Conservation (phyloP, 2,797 vertebrate species). For the Coreius guichenoti region DNA sequence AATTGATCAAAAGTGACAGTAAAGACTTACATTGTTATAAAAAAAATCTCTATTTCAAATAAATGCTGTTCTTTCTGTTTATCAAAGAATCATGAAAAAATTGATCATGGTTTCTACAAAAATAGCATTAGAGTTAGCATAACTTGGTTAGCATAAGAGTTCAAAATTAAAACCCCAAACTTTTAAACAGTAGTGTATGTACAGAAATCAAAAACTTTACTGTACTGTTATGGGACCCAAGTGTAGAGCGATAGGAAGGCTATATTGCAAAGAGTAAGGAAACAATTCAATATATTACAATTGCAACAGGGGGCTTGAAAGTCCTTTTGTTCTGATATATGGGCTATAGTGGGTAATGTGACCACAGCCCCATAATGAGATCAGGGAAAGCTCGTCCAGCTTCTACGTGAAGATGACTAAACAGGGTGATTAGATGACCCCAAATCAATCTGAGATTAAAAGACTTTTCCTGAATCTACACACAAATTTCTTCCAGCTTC, state of each 20-base stretch:
- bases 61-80: not conserved
- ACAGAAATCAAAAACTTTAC: not conserved
- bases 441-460: conserved; percentile 11
- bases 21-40: not conserved
- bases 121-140: too few relatives aligned
- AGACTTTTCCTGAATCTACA: not conserved
- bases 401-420: conserved; percentile 25
- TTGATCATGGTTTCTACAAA: not conserved
- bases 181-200: not conserved
- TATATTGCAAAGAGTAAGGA: not conserved
- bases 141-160: not conserved
- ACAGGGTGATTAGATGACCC: not conserved
- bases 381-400: conserved; percentile 45
- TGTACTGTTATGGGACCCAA: not conserved
- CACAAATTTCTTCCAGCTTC: not conserved
- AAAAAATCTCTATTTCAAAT: not conserved
- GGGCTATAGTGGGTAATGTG: not conserved
- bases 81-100: not conserved
- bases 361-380: conserved; percentile 33
- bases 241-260: not conserved
- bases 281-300: not conserved
- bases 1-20: not conserved
- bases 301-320: not conserved
- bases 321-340: not conserved
- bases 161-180: not conserved